phyloP scores from a whole-genome alignment of 2,888 invertebrate genomes.

The Rapana venosa region DNA sequence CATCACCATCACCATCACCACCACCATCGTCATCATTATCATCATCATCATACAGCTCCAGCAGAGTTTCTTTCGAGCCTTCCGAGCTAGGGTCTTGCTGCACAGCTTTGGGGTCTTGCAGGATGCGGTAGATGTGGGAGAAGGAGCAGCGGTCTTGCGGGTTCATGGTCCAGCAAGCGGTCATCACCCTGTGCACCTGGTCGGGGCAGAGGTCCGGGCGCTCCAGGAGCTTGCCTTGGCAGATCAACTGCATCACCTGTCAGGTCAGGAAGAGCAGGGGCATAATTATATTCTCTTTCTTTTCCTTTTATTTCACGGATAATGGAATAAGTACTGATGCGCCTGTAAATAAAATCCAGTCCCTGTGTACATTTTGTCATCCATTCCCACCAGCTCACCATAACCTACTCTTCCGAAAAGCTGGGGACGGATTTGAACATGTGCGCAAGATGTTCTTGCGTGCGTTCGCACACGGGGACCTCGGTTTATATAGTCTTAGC shows the following conservation, averaged over 20 bases:
- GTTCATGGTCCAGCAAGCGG: background rate
- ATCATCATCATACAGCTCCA: background rate
- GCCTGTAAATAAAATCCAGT: too few relatives aligned
- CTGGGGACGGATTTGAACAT: too few relatives aligned
- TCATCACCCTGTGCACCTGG: background rate
- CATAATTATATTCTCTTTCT: too few relatives aligned
- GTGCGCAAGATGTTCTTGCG: too few relatives aligned
- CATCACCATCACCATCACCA: background rate
- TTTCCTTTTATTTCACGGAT: too few relatives aligned
- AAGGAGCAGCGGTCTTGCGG: background rate
- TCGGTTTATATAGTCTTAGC: too few relatives aligned
- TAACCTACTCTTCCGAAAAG: too few relatives aligned
- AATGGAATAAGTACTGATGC: too few relatives aligned
- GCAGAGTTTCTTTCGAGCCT: background rate
- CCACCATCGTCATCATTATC: background rate
- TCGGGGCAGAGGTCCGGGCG: background rate
- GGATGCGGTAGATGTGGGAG: background rate
- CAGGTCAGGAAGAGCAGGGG: too few relatives aligned
- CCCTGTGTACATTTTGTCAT: too few relatives aligned
- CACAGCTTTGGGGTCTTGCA: background rate
- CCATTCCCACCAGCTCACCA: too few relatives aligned
- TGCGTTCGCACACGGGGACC: too few relatives aligned
- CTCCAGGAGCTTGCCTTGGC: constrained; percentile 1
- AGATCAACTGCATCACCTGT: constrained; percentile 15
- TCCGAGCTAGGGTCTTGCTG: background rate